Evolutionary conservation across 2,113 vertebrate genomes (phyloP), one percentile per base, ranked within the genome.

Genomic region (Vidua chalybeata): DNA sequence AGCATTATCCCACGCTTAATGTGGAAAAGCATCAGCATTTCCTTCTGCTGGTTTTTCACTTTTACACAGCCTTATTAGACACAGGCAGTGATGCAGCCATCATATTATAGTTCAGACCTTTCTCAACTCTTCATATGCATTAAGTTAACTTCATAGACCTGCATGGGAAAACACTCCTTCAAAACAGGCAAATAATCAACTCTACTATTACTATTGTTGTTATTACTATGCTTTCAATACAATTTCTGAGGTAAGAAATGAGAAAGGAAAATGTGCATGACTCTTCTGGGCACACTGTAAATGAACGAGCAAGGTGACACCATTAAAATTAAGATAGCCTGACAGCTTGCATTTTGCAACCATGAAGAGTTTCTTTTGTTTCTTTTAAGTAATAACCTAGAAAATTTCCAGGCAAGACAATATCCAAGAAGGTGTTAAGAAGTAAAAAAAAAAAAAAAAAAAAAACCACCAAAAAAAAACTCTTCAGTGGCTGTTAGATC

Each of bases 1-100:
- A 74, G 23, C 1, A 2, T 22, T 45, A 43, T 1, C 33, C 13
- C 27, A 31, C 1, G 1, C 51, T 78, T n/a, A 52, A 43, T 0
- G 1, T 0, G 28, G 55, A 68, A 88, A 11, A 85, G 23, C 16
- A 52, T 37, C 58, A 58, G 35, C 26, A 59, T 51, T 59, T 68
- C 43, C 17, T 77, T 49, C 73, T 59, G 58, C 20, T 62, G 28
- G 6, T 39, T 84, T 81, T 80, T 79, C 18, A 95, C n/a, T 62
- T 80, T 84, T 30, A 76, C 33, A 62, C 21, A 79, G 67, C 13
- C 33, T 56, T 43, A 52, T 19, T 24, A 89, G 51, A 84, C 30
- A 49, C 28, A 82, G 64, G 10, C 59, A 63, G 33, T 15, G 72
- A 85, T 4, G 9, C 52, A 73, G 35, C 10, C 54, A 33, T 33